phyloP scores from a whole-genome alignment of 2,113 vertebrate species.

The Lichenostomus cassidix region DNA sequence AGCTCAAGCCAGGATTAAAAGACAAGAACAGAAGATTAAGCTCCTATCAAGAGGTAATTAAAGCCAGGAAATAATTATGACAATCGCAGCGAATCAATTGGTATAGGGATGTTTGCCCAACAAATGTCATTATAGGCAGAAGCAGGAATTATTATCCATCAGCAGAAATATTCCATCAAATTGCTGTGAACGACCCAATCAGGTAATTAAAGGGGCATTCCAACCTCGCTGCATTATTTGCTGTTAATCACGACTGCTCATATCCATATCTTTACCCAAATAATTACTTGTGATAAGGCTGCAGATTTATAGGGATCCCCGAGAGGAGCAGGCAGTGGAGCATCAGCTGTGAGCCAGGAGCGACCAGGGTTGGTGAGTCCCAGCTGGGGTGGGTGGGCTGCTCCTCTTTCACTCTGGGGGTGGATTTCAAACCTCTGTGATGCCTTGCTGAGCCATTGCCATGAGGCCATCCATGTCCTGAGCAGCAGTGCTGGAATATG shows the following conservation, averaged over 20 bases:
- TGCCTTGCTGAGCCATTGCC: neutral
- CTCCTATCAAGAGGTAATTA: slow-evolving; percentile 47
- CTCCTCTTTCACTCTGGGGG: neutral
- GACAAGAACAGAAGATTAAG: neutral
- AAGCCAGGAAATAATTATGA: slow-evolving; percentile 20
- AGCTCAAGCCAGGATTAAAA: neutral
- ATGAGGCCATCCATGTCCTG: neutral
- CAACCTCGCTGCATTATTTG: slow-evolving; percentile 8
- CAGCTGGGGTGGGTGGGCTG: neutral
- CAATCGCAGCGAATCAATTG: neutral
- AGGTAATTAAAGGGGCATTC: slow-evolving; percentile 56
- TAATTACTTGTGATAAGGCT: slow-evolving; percentile 60
- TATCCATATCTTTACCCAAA: slow-evolving; percentile 42
- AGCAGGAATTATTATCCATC: neutral
- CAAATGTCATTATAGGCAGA: slow-evolving; percentile 19
- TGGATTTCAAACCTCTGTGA: neutral
- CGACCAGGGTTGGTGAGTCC: slow-evolving; percentile 14
- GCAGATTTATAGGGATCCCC: slow-evolving; percentile 40
- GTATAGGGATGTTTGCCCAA: slow-evolving; percentile 56
- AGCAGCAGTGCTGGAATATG: neutral
- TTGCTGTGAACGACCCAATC: neutral
- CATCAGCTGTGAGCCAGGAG: neutral
- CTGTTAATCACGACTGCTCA: slow-evolving; percentile 5
- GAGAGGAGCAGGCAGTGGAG: neutral
- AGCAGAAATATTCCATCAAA: slow-evolving; percentile 17